Base-by-base conservation (phyloP, 2,888 invertebrate species). In the Mesorhabditis belari region DNA sequence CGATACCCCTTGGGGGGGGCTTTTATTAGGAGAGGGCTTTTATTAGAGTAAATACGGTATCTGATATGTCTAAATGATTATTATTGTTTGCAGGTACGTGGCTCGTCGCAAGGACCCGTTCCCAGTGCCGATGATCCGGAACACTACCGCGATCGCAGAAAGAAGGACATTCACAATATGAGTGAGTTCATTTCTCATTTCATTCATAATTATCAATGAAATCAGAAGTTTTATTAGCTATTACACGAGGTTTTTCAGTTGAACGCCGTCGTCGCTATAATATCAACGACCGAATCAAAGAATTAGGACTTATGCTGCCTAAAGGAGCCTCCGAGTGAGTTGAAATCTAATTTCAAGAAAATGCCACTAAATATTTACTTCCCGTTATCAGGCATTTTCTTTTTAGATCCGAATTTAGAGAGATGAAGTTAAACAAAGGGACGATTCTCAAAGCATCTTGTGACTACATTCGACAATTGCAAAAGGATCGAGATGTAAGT, bases 391-490 rank as follows among this genome's bases (percentile, higher is more conserved):
- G 5, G 21, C n/a, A 35, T 35, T 35, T 9, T n/a, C 27, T 28
- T 49, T 35, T 28, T 67, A n/a, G n/a, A n/a, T n/a, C n/a, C n/a
- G n/a, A n/a, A n/a, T 75, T 6, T 68, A 79, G 83, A 62, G 84
- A 84, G 60, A 73, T 83, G 74, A 80, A 83, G 64, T 80, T 84
- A 70, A 85, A 84, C 78, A 85, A 85, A 66, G 96, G 96, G 17
- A 93, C 94, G 2, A 96, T 96, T 71, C 85, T 96, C n/a, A 94
- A 93, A 83, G 94, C 94, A 49, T 92, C 93, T 6, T 95, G 95
- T 59, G 95, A 96, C 82, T 96, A 94, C 82, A 93, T 96, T 76
- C 89, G 90, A 82, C 88, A 90, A 66, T 83, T 96, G 61, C 89
- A 85, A 72, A 79, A 81, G 54, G 86, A 86, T 65, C 86, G 89